phyloP scores from a whole-genome alignment of 2,113 vertebrate genomes.

The Sorex araneus region DNA sequence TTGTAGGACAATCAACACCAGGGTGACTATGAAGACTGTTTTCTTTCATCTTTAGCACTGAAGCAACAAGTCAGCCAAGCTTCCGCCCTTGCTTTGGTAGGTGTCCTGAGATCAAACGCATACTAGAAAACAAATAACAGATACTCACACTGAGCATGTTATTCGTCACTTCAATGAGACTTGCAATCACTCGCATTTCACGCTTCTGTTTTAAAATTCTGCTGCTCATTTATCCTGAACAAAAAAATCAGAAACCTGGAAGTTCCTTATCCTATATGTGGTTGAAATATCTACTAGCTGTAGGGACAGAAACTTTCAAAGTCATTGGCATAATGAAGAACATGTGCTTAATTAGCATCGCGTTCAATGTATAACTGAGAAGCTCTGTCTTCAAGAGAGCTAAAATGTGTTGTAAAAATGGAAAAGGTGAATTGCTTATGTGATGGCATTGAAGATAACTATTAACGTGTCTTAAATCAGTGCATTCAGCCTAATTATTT shows the following conservation, averaged over 20 bases:
- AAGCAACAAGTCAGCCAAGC: slow-evolving; percentile 62
- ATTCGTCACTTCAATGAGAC: slow-evolving; percentile 30
- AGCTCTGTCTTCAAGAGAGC: not conserved
- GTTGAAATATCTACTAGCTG: not conserved
- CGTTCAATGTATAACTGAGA: slow-evolving; percentile 17
- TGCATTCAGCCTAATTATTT: not conserved
- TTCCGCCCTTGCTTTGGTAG: not conserved
- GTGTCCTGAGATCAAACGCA: slow-evolving; percentile 70
- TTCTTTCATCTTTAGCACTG: slow-evolving; percentile 67
- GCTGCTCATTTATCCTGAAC: slow-evolving; percentile 50
- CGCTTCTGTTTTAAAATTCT: slow-evolving; percentile 45
- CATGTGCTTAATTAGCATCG: slow-evolving; percentile 39
- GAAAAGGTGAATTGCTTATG: slow-evolving; percentile 14
- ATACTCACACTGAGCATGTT: not conserved
- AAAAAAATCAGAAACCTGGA: not conserved
- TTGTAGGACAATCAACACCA: slow-evolving; percentile 58
- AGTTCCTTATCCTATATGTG: not conserved
- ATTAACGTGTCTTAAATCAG: not conserved
- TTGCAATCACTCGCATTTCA: slow-evolving; percentile 29
- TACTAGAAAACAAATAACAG: slow-evolving; percentile 63
- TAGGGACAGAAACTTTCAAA: not conserved
- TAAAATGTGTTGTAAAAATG: slow-evolving; percentile 17
- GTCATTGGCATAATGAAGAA: not conserved
- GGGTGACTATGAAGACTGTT: slow-evolving; percentile 1
- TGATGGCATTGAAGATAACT: not conserved